Evolutionary conservation across 2,113 vertebrate species (phyloP).

Genomic region (Lota lota): DNA sequence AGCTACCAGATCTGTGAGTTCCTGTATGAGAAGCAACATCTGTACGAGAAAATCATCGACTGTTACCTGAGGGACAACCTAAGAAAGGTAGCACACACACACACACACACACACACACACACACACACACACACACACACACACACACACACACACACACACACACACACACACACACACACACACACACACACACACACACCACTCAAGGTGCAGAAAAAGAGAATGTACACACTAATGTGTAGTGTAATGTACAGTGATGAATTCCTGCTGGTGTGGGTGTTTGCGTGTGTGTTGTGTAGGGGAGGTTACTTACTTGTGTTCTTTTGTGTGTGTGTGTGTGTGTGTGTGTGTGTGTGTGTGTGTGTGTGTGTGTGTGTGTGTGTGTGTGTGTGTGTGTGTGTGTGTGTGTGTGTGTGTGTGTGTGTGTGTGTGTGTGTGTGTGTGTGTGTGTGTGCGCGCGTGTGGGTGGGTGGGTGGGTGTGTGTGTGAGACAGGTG

Average conservation of each 20-base stretch:
- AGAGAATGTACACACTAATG: background rate
- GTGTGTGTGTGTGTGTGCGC: background rate
- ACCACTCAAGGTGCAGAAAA: background rate
- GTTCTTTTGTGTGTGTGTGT: background rate
- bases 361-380: background rate
- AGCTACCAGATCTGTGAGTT: constrained; percentile 98
- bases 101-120: background rate
- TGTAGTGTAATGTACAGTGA: background rate
- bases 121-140: no score
- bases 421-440: background rate
- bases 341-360: background rate
- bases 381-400: no score
- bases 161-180: no score
- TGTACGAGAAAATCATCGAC: constrained; percentile 87
- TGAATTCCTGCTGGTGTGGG: background rate
- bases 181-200: no score
- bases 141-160: no score
- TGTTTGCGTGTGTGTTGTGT: background rate
- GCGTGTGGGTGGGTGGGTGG: background rate
- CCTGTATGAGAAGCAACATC: constrained; percentile 89
- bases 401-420: background rate
- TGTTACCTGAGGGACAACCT: constrained; percentile 92
- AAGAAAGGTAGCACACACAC: constrained; percentile 76
- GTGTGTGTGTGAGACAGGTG: constrained; percentile 66
- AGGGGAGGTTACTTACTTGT: no score